These are phyloP conservation scores for Yponomeuta plumbellus DNA, from an alignment of 2,888 invertebrate species.

Conservation along the genomic window DNA sequence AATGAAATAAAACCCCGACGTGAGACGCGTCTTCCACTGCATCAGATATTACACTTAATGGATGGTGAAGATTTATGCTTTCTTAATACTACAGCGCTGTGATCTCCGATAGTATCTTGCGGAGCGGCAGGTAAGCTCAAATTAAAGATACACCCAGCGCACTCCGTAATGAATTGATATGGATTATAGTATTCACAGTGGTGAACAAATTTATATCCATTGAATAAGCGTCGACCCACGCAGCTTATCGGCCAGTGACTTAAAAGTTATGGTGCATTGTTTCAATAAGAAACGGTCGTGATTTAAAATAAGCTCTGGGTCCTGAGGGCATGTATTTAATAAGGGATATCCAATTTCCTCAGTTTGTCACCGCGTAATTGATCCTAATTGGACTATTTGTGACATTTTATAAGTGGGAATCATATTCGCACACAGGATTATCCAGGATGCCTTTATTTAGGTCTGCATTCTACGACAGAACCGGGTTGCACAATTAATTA, in stretches of 20 bases:
- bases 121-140: slow-evolving; percentile 7
- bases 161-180: slow-evolving; percentile 22
- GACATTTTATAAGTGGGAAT: slow-evolving; percentile 27
- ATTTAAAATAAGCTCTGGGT: neutral
- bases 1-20: slow-evolving; percentile 59
- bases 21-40: slow-evolving; percentile 1
- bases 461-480: slow-evolving; percentile 23
- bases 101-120: slow-evolving; percentile 9
- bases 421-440: slow-evolving; percentile 33
- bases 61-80: slow-evolving; percentile 9
- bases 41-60: slow-evolving; percentile 9
- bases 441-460: slow-evolving; percentile 44
- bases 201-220: slow-evolving; percentile 49
- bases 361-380: slow-evolving; percentile 1
- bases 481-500: slow-evolving; percentile 36
- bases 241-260: neutral
- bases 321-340: neutral
- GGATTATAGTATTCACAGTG: slow-evolving; percentile 42
- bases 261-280: slow-evolving; percentile 10
- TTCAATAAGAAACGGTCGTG: neutral
- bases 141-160: slow-evolving; percentile 5
- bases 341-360: slow-evolving; percentile 33
- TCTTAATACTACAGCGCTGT: slow-evolving; percentile 6
- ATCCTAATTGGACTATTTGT: slow-evolving; percentile 7
- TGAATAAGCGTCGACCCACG: slow-evolving; percentile 26